phyloP scores from a whole-genome alignment of 92 coral and sea anemone genomes.

The Umimayanthus chanpuru region DNA sequence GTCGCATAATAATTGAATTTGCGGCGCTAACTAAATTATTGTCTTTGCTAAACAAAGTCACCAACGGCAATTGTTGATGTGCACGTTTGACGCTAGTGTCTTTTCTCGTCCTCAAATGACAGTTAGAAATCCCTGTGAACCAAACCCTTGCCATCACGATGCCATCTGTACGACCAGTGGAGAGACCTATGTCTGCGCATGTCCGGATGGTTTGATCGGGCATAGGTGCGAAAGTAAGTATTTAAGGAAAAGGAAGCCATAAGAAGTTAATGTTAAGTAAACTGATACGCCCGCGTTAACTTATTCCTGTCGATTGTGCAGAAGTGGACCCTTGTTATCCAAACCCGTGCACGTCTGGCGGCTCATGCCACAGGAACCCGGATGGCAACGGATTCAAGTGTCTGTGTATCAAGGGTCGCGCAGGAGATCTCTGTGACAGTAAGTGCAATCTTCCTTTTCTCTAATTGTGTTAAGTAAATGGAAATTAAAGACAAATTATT shows the following conservation, averaged over 20 bases:
- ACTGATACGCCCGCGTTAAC: too few relatives aligned
- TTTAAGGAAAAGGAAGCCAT: background rate
- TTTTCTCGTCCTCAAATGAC: background rate
- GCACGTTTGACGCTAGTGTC: background rate
- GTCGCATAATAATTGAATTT: too few relatives aligned
- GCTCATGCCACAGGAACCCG: conserved; percentile 40
- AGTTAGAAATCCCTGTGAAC: conserved; percentile 84
- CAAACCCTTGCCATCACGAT: conserved; percentile 83
- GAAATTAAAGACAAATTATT: too few relatives aligned
- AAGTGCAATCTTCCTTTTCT: background rate
- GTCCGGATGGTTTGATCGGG: conserved; percentile 69
- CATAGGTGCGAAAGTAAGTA: conserved; percentile 65
- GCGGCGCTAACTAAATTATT: too few relatives aligned
- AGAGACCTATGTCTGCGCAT: conserved; percentile 74
- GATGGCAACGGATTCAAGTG: conserved; percentile 55
- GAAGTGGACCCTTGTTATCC: conserved; percentile 82
- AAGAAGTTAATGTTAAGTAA: too few relatives aligned
- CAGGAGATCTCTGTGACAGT: conserved; percentile 91
- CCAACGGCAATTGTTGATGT: too few relatives aligned
- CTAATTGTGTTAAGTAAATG: background rate
- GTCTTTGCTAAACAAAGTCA: too few relatives aligned
- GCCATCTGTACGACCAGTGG: conserved; percentile 74
- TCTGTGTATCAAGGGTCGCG: conserved; percentile 63
- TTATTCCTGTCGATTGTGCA: background rate
- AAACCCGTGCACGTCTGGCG: conserved; percentile 83